Evolutionary conservation across 1,140 invertebrate species (phyloP), one percentile per base, ranked within the genome.

Genomic region (Aphelenchoides besseyi): DNA sequence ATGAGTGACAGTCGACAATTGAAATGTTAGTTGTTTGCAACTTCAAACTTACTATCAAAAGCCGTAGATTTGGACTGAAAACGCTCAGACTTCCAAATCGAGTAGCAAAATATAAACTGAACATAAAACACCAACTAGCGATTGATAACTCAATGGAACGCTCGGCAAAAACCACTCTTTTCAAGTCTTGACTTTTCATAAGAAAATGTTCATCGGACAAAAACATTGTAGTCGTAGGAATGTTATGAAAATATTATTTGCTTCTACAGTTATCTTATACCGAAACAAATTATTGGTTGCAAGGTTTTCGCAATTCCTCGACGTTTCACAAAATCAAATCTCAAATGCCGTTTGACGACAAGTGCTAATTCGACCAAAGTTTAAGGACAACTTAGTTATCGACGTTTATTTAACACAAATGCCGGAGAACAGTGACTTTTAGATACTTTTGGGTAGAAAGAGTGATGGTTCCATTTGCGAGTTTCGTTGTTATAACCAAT

Each of bases 391-490:
- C n/a, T n/a, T n/a, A n/a, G n/a, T n/a, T n/a, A n/a, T n/a, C n/a
- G n/a, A n/a, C n/a, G n/a, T n/a, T n/a, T n/a, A n/a, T n/a, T n/a
- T n/a, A n/a, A n/a, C n/a, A n/a, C n/a, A n/a, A n/a, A n/a, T n/a
- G n/a, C n/a, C n/a, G n/a, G n/a, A n/a, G n/a, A n/a, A n/a, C n/a
- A n/a, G n/a, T n/a, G n/a, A n/a, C n/a, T n/a, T n/a, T n/a, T n/a
- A n/a, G n/a, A n/a, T n/a, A n/a, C n/a, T n/a, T n/a, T n/a, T n/a
- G n/a, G n/a, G n/a, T n/a, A n/a, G n/a, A n/a, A n/a, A n/a, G n/a
- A n/a, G n/a, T 48, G 41, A 48, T 48, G n/a, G n/a, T 48, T 48
- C 41, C 41, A 48, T 48, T 48, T 48, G 41, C 41, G 41, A 12
- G 12, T 48, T 16, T 23, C 12, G 23, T 23, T 16, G 41, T 48